Evolutionary conservation across 2,888 invertebrate species (phyloP).

Genomic region (Agonopterix heracliana): DNA sequence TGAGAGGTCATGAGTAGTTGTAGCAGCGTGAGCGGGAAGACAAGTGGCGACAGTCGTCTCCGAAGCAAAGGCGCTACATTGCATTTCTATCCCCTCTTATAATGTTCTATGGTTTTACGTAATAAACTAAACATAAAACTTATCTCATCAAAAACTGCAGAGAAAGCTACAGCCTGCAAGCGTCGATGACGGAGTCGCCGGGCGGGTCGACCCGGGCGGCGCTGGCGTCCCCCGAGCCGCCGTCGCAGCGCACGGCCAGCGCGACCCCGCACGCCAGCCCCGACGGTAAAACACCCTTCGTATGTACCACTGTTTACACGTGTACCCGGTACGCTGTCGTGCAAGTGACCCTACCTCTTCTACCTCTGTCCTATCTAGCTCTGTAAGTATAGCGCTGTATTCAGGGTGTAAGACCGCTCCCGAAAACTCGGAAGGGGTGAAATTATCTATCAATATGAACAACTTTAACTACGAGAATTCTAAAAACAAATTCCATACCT

Average conservation of each 20-base stretch:
- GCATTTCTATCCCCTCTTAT: too few relatives aligned
- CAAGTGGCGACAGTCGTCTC: too few relatives aligned
- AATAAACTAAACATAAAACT: too few relatives aligned
- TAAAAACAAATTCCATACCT: too few relatives aligned
- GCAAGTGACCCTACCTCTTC: constrained; percentile 14
- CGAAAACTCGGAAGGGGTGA: too few relatives aligned
- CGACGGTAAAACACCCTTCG: constrained; percentile 71
- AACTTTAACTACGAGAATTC: too few relatives aligned
- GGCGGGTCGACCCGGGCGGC: constrained; percentile 70
- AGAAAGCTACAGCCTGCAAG: constrained; percentile 78
- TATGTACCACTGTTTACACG: constrained; percentile 59
- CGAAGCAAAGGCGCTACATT: too few relatives aligned
- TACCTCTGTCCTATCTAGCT: constrained; percentile 15
- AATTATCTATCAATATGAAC: too few relatives aligned
- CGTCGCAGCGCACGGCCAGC: constrained; percentile 57
- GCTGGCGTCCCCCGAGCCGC: constrained; percentile 78
- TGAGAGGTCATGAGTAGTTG: too few relatives aligned
- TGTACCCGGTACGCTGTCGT: constrained; percentile 10
- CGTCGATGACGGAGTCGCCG: constrained; percentile 76
- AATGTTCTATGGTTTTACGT: too few relatives aligned
- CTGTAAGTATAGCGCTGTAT: constrained; percentile 1
- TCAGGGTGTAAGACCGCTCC: not conserved
- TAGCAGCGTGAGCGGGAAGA: too few relatives aligned
- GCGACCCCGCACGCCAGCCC: constrained; percentile 67
- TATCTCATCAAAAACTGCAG: constrained; percentile 25